phyloP scores from a whole-genome alignment of 2,113 vertebrate species.

The Synchiropus splendidus region DNA sequence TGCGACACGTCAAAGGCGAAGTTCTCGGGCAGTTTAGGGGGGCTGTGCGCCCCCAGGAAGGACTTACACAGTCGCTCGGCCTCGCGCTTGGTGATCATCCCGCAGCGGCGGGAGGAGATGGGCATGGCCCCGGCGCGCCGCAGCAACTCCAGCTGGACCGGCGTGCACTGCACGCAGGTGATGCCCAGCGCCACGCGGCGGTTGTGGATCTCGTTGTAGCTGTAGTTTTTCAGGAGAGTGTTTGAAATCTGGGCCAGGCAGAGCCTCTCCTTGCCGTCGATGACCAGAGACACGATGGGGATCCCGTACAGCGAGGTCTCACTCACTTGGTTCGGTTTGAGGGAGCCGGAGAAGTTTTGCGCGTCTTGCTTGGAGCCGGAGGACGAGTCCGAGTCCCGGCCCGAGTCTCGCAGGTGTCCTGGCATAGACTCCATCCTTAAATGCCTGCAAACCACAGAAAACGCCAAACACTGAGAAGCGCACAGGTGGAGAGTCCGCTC shows the following conservation, averaged over 20 bases:
- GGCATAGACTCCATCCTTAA: slow-evolving; percentile 87
- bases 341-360: slow-evolving; percentile 73
- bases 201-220: slow-evolving; percentile 92
- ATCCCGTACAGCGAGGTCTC: slow-evolving; percentile 90
- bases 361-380: slow-evolving; percentile 81
- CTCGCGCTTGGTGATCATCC: slow-evolving; percentile 89
- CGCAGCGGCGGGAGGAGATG: slow-evolving; percentile 83
- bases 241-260: slow-evolving; percentile 91
- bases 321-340: slow-evolving; percentile 92
- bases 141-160: slow-evolving; percentile 86
- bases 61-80: slow-evolving; percentile 87
- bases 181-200: slow-evolving; percentile 83
- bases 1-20: slow-evolving; percentile 88
- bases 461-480: too few species aligned
- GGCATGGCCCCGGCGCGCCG: slow-evolving; percentile 86
- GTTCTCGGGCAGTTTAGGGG: slow-evolving; percentile 83
- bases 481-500: too few species aligned
- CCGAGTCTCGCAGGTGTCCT: slow-evolving; percentile 77
- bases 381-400: slow-evolving; percentile 81
- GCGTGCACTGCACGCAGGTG: slow-evolving; percentile 88
- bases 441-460: slow-evolving; percentile 43
- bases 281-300: slow-evolving; percentile 87
- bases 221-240: slow-evolving; percentile 85
- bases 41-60: slow-evolving; percentile 80
- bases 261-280: slow-evolving; percentile 86